A percentile compares a stretch with the other conserved stretches of the same genome.
Conservation (phyloP, 2,888 invertebrate genomes). For the Rhyacophila evoluta region DNA sequence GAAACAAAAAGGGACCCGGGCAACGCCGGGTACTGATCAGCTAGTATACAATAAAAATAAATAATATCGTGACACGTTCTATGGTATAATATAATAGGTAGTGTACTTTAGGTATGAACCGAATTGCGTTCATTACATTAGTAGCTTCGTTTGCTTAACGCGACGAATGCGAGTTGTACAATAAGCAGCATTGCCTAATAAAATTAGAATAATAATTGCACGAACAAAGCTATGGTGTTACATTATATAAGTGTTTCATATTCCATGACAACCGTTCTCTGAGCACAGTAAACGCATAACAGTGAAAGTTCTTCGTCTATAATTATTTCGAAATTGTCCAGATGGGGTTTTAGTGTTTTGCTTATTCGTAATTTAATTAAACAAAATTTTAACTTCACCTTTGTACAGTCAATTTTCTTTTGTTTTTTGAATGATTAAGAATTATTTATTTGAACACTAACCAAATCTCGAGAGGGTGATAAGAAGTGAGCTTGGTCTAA, state of each 20-base stretch:
- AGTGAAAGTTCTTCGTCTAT: constrained; percentile 26
- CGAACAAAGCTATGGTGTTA: not conserved
- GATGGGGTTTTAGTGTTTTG: constrained; percentile 45
- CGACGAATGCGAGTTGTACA: not conserved
- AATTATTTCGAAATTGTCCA: constrained; percentile 51
- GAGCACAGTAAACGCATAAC: constrained; percentile 25
- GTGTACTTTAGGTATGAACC: not conserved
- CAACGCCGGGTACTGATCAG: no score
- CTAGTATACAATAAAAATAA: no score
- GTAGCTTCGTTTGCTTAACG: not conserved
- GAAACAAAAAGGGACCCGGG: no score
- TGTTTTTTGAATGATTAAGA: constrained; percentile 20
- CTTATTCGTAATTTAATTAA: constrained; percentile 45
- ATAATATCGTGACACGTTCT: no score
- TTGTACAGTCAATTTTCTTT: constrained; percentile 42
- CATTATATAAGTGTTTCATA: constrained; percentile 30
- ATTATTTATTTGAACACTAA: constrained; percentile 23
- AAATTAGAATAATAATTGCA: constrained; percentile 7
- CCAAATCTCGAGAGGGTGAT: constrained; percentile 25
- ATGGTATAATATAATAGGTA: no score
- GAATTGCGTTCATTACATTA: not conserved
- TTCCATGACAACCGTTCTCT: constrained; percentile 37
- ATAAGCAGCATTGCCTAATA: not conserved
- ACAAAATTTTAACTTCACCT: constrained; percentile 37
- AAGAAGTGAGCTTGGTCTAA: not conserved